These are phyloP conservation scores for Gonioctena quinquepunctata DNA, from an alignment of 1,140 invertebrate genomes.

Conservation along the genomic window DNA sequence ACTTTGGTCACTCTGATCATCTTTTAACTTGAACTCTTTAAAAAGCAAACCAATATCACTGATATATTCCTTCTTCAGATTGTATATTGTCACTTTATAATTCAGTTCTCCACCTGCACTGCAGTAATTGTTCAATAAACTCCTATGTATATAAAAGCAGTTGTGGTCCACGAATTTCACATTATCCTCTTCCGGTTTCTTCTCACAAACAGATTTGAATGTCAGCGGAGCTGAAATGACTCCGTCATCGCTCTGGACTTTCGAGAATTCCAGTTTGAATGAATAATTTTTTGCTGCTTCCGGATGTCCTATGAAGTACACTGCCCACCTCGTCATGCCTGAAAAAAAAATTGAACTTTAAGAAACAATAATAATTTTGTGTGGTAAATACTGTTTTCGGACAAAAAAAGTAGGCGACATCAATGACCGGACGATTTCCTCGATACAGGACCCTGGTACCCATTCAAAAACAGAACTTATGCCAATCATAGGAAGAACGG, in stretches of 20 bases:
- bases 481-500: no score
- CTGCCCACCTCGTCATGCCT: not conserved
- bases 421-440: no score
- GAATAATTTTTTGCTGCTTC: not conserved
- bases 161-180: not conserved
- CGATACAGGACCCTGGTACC: no score
- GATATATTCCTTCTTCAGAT: not conserved
- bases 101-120: not conserved
- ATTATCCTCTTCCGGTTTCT: not conserved
- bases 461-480: no score
- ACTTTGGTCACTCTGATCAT: not conserved
- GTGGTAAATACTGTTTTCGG: no score
- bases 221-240: not conserved
- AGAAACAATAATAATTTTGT: not conserved
- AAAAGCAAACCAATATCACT: not conserved
- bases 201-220: not conserved
- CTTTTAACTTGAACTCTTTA: not conserved
- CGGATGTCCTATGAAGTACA: not conserved
- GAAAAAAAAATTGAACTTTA: not conserved
- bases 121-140: not conserved
- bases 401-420: no score
- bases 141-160: conserved; percentile 2
- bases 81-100: not conserved
- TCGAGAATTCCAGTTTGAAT: not conserved
- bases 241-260: not conserved